Evolutionary conservation across 2,113 vertebrate species (phyloP).

Genomic region (Glaucidium brasilianum): DNA sequence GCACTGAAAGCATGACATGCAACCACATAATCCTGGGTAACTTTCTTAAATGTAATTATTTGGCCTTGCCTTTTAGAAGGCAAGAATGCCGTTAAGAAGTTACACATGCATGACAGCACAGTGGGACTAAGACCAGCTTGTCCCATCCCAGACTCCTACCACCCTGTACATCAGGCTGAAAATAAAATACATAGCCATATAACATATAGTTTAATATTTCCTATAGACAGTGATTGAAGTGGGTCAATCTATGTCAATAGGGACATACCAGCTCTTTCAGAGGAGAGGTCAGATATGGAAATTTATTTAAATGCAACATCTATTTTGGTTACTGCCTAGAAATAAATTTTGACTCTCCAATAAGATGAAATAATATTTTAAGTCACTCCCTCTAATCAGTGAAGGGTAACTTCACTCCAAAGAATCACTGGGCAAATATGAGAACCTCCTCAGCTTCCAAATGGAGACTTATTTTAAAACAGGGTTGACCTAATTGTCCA

Average conservation of each 20-base stretch:
- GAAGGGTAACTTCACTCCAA: background rate
- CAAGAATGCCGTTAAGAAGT: background rate
- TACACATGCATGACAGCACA: background rate
- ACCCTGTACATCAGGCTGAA: background rate
- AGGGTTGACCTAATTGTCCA: background rate
- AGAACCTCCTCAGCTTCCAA: background rate
- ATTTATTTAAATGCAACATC: background rate
- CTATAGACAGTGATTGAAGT: background rate
- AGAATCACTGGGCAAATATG: background rate
- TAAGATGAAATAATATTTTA: background rate
- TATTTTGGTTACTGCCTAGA: background rate
- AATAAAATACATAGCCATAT: background rate
- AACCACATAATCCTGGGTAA: background rate
- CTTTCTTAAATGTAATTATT: background rate
- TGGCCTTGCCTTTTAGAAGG: background rate
- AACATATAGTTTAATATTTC: background rate
- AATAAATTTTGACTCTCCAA: background rate
- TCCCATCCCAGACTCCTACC: background rate
- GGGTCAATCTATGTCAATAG: background rate
- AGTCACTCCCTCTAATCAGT: background rate
- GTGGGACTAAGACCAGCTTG: background rate
- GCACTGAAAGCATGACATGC: background rate
- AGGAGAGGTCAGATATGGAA: background rate
- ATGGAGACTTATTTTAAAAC: background rate
- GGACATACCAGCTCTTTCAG: background rate